Percentiles rank a stretch among this genome's conserved stretches.
Conservation (phyloP, 2,113 vertebrate genomes). For the Rhegmatorhina hoffmannsi region DNA sequence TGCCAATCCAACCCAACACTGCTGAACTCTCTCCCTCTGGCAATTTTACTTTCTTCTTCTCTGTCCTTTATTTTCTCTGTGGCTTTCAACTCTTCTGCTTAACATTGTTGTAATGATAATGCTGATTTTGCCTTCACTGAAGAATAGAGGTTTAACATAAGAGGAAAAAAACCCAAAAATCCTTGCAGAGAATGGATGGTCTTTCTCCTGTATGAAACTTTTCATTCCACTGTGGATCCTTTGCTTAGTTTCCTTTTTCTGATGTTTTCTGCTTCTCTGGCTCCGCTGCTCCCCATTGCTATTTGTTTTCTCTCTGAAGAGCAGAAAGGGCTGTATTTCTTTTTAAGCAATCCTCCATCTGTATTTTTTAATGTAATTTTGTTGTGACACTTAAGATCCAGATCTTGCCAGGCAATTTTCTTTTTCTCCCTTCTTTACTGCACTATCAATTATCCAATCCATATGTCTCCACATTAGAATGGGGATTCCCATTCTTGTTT, state of each 20-base stretch:
- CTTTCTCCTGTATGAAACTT: conserved; percentile 76
- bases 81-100: conserved; percentile 71
- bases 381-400: conserved; percentile 69
- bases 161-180: not conserved
- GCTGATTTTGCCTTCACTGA: conserved; percentile 43
- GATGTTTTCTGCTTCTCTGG: conserved; percentile 62
- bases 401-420: conserved; percentile 59
- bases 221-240: conserved; percentile 73
- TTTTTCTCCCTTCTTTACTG: conserved; percentile 56
- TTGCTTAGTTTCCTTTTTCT: conserved; percentile 48
- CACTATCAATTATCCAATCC: conserved; percentile 66
- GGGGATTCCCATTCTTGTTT: conserved; percentile 59
- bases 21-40: conserved; percentile 42
- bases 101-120: conserved; percentile 49
- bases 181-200: conserved; percentile 30
- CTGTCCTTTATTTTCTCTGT: conserved; percentile 51
- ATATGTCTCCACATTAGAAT: conserved; percentile 47
- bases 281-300: conserved; percentile 65
- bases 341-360: conserved; percentile 54
- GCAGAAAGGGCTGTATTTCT: conserved; percentile 40
- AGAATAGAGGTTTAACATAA: conserved; percentile 29
- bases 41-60: conserved; percentile 53
- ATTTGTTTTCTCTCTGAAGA: conserved; percentile 23
- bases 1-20: conserved; percentile 75
- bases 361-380: conserved; percentile 53